These are phyloP conservation scores for Menidia menidia DNA, from an alignment of 2,797 vertebrate species.

Conservation along the genomic window DNA sequence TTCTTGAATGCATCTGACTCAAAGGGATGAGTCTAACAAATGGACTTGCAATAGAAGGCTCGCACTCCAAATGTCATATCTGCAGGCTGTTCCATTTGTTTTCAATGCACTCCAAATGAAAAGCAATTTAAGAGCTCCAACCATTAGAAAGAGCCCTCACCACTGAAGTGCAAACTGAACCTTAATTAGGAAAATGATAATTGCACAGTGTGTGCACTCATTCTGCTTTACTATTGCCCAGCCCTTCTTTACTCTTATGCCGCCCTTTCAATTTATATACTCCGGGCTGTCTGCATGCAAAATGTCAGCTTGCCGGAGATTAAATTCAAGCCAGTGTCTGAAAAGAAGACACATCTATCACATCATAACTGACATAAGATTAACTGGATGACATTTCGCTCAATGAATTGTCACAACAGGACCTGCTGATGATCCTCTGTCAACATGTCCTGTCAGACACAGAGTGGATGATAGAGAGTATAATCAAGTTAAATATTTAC, in stretches of 20 bases:
- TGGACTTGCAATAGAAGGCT: constrained; percentile 53
- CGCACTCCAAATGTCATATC: constrained; percentile 73
- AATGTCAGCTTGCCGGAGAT: constrained; percentile 75
- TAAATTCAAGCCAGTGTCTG: constrained; percentile 70
- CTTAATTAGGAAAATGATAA: constrained; percentile 79
- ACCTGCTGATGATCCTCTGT: constrained; percentile 47
- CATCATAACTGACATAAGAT: constrained; percentile 68
- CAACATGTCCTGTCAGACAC: constrained; percentile 50
- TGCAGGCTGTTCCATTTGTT: constrained; percentile 73
- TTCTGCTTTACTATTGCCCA: constrained; percentile 59
- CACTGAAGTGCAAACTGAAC: constrained; percentile 73
- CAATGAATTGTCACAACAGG: constrained; percentile 54
- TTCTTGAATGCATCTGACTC: constrained; percentile 56
- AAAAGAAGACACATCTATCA: constrained; percentile 69
- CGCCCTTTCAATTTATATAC: constrained; percentile 52
- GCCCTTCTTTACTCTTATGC: constrained; percentile 32
- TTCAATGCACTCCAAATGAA: constrained; percentile 74
- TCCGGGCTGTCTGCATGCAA: constrained; percentile 62
- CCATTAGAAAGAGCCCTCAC: constrained; percentile 69
- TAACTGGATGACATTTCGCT: constrained; percentile 73
- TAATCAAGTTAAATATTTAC: constrained; percentile 72
- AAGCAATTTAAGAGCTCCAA: constrained; percentile 73
- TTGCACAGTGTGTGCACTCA: constrained; percentile 48
- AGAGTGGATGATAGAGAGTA: constrained; percentile 62
- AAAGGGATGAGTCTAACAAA: constrained; percentile 58